These are phyloP conservation scores for Bryconaethiops microstoma DNA, from an alignment of 2,797 vertebrate species.

Conservation along the genomic window DNA sequence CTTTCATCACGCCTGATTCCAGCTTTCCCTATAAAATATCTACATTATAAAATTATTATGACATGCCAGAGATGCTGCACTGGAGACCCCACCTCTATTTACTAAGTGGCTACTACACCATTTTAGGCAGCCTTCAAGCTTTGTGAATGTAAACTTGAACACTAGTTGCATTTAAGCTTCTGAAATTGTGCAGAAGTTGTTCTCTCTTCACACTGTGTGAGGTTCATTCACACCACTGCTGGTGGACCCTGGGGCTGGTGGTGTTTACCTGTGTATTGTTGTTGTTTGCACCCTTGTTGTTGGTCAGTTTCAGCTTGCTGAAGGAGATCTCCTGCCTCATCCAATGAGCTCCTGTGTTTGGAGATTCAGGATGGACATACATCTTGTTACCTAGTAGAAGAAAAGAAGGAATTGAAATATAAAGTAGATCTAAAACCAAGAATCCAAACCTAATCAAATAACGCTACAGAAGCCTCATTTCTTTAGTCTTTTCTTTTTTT, in stretches of 20 bases:
- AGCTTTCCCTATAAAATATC: too few species aligned
- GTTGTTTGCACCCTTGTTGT: conserved; percentile 97
- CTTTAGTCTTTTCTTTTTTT: neutral
- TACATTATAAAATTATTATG: too few species aligned
- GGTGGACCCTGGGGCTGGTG: neutral
- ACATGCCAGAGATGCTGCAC: too few species aligned
- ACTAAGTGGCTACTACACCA: too few species aligned
- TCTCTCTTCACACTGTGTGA: neutral
- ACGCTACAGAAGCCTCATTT: neutral
- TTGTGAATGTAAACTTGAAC: too few species aligned
- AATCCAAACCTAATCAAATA: neutral
- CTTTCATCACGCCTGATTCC: too few species aligned
- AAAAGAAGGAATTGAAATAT: neutral
- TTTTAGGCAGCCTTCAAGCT: too few species aligned
- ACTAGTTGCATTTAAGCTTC: too few species aligned
- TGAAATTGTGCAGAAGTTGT: neutral
- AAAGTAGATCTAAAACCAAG: neutral
- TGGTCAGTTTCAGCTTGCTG: conserved; percentile 95
- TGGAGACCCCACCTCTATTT: too few species aligned
- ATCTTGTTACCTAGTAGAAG: conserved; percentile 89
- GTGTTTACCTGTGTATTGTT: conserved; percentile 92
- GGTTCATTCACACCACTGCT: neutral
- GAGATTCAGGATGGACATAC: conserved; percentile 96
- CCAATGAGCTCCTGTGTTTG: conserved; percentile 97
- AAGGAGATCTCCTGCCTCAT: conserved; percentile 99